Evolutionary conservation across 2,113 vertebrate species (phyloP), one percentile per base, ranked within the genome.

Genomic region (Tricholaema leucomelas): DNA sequence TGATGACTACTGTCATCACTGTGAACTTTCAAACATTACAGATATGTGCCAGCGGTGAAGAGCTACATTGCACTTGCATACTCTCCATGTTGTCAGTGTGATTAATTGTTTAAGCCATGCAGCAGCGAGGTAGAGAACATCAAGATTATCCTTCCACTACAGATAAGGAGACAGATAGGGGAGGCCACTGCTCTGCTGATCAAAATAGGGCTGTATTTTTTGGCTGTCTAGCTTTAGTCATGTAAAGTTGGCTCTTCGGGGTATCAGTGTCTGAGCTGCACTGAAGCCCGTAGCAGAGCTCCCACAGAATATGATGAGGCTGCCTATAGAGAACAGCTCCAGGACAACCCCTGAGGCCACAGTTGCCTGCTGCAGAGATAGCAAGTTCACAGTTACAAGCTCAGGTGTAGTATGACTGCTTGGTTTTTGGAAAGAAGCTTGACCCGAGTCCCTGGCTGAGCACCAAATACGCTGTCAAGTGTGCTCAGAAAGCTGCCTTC

Each of bases 401-500:
- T 86, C 89, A 35, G 23, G 42, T 80, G 72, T 30, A 28, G 56
- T 17, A 52, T 17, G 80, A 50, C 71, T 58, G 38, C 75, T 73
- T 20, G 38, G 8, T 31, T 85, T 78, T 85, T 87, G 64, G 85
- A 80, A 94, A 88, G 33, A 7, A 70, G 59, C 59, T 69, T 59
- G 60, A 91, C 79, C 75, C 11, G 3, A 38, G 64, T 72, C 35
- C 58, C 66, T 86, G 89, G 87, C 87, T 73, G 52, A 28, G 63
- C 69, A 46, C 52, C 52, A 89, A 69, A 35, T 40, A 44, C 2
- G 36, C 81, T 74, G 64, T 55, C 64, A 79, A 48, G 84, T 74
- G 8, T 84, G 81, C 89, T 96, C 92, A 93, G 87, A 66, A 63
- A 82, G 75, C 46, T 91, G 81, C 89, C 85, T 82, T 67, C 75